Evolutionary conservation across 2,113 vertebrate species (phyloP), one percentile per base, ranked within the genome.

Genomic region (Paedocypris sp.): DNA sequence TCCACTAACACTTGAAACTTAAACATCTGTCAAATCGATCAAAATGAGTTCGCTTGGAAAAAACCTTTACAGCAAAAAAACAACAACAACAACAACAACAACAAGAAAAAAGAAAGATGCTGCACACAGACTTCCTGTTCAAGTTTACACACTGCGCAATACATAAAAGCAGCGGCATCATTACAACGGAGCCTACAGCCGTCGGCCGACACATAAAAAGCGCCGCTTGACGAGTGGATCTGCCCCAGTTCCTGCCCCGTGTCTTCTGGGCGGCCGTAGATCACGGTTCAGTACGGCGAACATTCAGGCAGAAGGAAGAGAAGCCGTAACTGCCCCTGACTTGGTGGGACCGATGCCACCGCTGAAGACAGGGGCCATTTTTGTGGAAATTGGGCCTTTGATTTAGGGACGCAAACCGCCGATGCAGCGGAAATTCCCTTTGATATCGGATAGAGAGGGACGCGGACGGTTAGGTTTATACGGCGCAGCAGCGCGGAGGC

Each of bases 361-460:
- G 1, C 29, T 11, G 69, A 63, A 64, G 35, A 67, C 31, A 29
- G 13, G 4, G 39, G 46, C 38, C 54, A 50, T 67, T 70, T 58
- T 10, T 23, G 32, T 43, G 33, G 5, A 28, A 53, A 63, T 53
- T 32, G 20, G 46, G 26, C 32, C 42, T 45, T 20, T 52, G 64
- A 67, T 60, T 72, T 50, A 45, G 13, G 65, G 9, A 15, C 2
- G 48, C 29, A 26, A 29, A 48, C 38, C 26, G 35, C 49, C 43
- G 22, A 42, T 23, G 46, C 60, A 53, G 45, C 60, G 13, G 36
- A 53, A 35, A 28, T 28, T 36, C 31, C 8, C 64, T 66, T 18
- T 36, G 53, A 49, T 33, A 15, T 56, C 36, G 63, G 62, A 62
- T 49, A 47, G 47, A 62, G 66, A 72, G 48, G 19, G 62, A 66